Evolutionary conservation across 1,140 invertebrate genomes (phyloP).

Genomic region (Drosophila bocki): DNA sequence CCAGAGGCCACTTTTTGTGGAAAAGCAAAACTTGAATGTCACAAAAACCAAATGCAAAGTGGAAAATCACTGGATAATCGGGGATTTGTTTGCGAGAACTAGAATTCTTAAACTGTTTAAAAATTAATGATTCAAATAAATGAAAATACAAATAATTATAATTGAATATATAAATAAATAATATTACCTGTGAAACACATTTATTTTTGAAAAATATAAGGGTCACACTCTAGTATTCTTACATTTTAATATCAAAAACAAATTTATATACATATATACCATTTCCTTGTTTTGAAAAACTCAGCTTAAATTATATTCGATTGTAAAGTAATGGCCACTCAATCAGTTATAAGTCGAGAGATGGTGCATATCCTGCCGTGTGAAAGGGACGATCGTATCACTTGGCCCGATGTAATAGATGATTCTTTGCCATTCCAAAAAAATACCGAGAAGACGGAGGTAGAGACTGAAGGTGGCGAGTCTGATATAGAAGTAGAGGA

Average conservation of each 20-base stretch:
- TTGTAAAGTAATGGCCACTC: neutral
- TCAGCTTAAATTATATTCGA: constrained; percentile 3
- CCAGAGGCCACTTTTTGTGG: neutral
- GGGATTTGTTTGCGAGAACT: neutral
- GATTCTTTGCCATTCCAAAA: neutral
- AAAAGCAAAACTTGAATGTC: constrained; percentile 10
- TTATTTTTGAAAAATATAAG: neutral
- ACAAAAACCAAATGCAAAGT: constrained; percentile 2
- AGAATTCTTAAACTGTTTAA: neutral
- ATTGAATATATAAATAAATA: neutral
- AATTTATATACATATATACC: neutral
- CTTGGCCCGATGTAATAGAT: constrained; percentile 16
- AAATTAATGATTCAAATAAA: neutral
- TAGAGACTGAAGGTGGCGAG: neutral
- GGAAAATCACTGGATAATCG: constrained; percentile 16
- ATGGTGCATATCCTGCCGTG: constrained; percentile 54
- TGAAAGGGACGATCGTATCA: constrained; percentile 5
- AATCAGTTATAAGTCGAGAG: constrained; percentile 35
- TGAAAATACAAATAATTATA: neutral
- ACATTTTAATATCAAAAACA: neutral
- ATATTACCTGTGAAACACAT: neutral
- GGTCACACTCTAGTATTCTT: neutral
- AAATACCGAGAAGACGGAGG: neutral
- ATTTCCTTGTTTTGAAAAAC: neutral
- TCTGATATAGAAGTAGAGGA: neutral